These are phyloP conservation scores for Escarpia spicata DNA, from an alignment of 2,888 invertebrate genomes.

Conservation along the genomic window DNA sequence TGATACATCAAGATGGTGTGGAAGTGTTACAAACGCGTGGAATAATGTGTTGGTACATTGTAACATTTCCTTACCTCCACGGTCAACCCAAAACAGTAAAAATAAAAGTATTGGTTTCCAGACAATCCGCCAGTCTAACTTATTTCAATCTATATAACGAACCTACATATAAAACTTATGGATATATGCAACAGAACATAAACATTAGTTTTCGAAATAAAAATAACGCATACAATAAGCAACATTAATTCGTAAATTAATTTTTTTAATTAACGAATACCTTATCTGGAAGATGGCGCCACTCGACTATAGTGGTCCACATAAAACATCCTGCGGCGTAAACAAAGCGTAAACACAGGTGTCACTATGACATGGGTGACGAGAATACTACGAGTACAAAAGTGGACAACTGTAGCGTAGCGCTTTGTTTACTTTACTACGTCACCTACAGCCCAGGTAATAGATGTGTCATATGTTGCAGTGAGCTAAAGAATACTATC, in stretches of 20 bases:
- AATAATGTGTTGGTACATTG: neutral
- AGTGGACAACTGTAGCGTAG: neutral
- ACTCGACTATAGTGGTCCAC: neutral
- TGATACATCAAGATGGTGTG: neutral
- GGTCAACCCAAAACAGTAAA: neutral
- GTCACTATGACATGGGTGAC: neutral
- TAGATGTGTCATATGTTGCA: neutral
- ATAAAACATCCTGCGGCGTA: neutral
- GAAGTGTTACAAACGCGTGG: neutral
- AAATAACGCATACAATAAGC: neutral
- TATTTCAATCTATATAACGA: neutral
- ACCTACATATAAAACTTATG: neutral
- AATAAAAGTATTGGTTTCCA: neutral
- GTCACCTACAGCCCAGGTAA: neutral
- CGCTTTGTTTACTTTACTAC: neutral
- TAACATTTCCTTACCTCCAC: neutral
- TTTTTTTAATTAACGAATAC: neutral
- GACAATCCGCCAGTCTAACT: neutral
- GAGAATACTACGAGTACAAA: neutral
- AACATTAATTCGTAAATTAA: neutral
- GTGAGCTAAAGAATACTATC: neutral
- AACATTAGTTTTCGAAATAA: neutral
- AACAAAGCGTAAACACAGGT: neutral
- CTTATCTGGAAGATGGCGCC: neutral
- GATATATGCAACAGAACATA: neutral